Conservation (phyloP, 1,140 invertebrate genomes). For the Lepidurus apus region DNA sequence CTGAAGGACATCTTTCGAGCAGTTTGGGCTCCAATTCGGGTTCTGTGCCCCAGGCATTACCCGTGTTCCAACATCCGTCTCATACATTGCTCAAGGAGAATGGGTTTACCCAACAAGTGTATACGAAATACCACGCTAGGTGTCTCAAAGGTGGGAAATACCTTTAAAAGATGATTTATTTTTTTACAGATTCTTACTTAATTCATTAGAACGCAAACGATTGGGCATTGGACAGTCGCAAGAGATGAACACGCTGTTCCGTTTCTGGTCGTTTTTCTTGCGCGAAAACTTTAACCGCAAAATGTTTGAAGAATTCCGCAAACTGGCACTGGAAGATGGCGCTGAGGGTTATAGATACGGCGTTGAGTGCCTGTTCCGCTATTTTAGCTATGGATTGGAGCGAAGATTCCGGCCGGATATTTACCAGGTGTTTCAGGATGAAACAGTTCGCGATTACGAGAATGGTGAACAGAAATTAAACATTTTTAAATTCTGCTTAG, state of each 20-base stretch:
- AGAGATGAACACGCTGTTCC: constrained; percentile 95
- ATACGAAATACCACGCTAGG: constrained; percentile 87
- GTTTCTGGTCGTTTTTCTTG: constrained; percentile 99
- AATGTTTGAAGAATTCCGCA: constrained; percentile 96
- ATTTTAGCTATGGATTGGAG: constrained; percentile 96
- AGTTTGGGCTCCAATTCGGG: constrained; percentile 54
- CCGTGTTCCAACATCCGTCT: constrained; percentile 91
- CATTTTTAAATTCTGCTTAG: background rate
- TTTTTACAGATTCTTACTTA: constrained; percentile 2
- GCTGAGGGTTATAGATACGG: constrained; percentile 69
- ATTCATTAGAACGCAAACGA: constrained; percentile 69
- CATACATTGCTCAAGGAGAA: constrained; percentile 93
- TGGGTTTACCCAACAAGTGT: constrained; percentile 94
- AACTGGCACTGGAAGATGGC: constrained; percentile 86
- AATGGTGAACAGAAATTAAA: constrained; percentile 52
- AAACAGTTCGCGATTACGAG: constrained; percentile 87
- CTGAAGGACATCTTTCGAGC: constrained; percentile 44
- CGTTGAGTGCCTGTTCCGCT: constrained; percentile 95
- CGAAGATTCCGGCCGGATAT: constrained; percentile 86
- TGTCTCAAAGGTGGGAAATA: constrained; percentile 75
- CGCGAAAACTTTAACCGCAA: constrained; percentile 96
- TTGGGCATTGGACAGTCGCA: constrained; percentile 87
- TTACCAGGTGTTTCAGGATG: constrained; percentile 92
- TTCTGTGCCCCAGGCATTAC: constrained; percentile 63
- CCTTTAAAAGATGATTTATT: background rate